These are phyloP conservation scores for Clarias batrachus DNA, from an alignment of 2,113 vertebrate species.

Conservation along the genomic window DNA sequence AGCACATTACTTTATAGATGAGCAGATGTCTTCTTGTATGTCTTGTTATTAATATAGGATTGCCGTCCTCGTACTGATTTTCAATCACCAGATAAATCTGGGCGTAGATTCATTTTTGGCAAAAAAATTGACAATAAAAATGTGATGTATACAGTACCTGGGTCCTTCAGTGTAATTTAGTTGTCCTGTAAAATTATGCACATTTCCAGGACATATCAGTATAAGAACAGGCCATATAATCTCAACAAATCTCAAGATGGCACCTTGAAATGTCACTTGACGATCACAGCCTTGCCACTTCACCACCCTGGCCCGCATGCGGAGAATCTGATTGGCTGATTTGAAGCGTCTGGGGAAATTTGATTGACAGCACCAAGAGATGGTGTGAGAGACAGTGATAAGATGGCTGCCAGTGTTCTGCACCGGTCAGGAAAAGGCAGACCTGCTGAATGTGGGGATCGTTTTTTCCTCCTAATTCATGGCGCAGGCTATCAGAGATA, in stretches of 20 bases:
- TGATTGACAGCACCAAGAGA: constrained; percentile 39
- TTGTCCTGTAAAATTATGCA: neutral
- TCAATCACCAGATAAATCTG: neutral
- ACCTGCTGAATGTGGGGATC: constrained; percentile 33
- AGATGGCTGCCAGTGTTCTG: constrained; percentile 46
- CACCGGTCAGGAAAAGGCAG: constrained; percentile 2
- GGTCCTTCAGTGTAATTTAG: neutral
- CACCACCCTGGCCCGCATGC: neutral
- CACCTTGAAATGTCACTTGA: constrained; percentile 10
- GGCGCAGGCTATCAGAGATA: neutral
- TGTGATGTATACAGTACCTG: neutral
- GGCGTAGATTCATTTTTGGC: neutral
- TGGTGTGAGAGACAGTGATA: constrained; percentile 35
- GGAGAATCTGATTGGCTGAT: constrained; percentile 10
- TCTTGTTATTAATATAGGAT: constrained; percentile 16
- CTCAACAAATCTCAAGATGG: neutral
- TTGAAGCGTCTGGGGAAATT: constrained; percentile 1
- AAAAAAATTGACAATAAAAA: neutral
- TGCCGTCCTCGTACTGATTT: neutral
- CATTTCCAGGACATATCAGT: too few relatives aligned
- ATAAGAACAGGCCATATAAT: neutral
- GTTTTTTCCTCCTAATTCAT: neutral
- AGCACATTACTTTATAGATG: neutral
- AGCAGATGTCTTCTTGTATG: constrained; percentile 1
- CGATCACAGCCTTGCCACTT: neutral